Conservation (phyloP, 2,797 vertebrate genomes). For the Gadopsis bispinosus region DNA sequence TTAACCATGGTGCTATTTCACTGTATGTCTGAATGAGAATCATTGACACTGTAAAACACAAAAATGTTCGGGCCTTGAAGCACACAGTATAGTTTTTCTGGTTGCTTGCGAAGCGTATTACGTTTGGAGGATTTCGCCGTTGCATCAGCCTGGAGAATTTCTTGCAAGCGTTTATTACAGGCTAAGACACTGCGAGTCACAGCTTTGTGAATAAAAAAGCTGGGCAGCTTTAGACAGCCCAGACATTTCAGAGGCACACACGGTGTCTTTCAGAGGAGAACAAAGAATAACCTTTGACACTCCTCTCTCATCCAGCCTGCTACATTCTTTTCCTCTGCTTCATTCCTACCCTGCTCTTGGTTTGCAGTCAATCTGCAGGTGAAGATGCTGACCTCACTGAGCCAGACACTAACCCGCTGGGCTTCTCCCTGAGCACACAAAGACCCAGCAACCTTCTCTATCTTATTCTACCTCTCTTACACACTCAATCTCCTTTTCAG, state of each 20-base stretch:
- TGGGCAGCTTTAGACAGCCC: constrained; percentile 17
- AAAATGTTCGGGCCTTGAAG: constrained; percentile 28
- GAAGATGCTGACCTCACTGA: constrained; percentile 70
- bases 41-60: constrained; percentile 1
- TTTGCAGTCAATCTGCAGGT: constrained; percentile 68
- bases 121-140: constrained; percentile 39
- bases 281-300: constrained; percentile 70
- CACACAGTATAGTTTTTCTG: neutral
- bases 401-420: constrained; percentile 56
- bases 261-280: constrained; percentile 63
- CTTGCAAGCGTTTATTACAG: constrained; percentile 20
- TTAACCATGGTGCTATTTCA: constrained; percentile 8
- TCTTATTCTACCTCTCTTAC: constrained; percentile 57
- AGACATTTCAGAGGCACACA: constrained; percentile 47
- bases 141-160: constrained; percentile 38
- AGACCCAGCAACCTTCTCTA: constrained; percentile 58
- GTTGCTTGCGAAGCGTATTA: constrained; percentile 6
- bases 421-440: constrained; percentile 58
- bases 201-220: constrained; percentile 31
- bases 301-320: constrained; percentile 51
- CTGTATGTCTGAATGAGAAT: constrained; percentile 5
- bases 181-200: constrained; percentile 7
- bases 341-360: constrained; percentile 59
- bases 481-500: constrained; percentile 55
- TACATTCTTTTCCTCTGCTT: constrained; percentile 51